These are phyloP conservation scores for Pongo abelii DNA, from an alignment of 2,113 vertebrate species.

Conservation along the genomic window DNA sequence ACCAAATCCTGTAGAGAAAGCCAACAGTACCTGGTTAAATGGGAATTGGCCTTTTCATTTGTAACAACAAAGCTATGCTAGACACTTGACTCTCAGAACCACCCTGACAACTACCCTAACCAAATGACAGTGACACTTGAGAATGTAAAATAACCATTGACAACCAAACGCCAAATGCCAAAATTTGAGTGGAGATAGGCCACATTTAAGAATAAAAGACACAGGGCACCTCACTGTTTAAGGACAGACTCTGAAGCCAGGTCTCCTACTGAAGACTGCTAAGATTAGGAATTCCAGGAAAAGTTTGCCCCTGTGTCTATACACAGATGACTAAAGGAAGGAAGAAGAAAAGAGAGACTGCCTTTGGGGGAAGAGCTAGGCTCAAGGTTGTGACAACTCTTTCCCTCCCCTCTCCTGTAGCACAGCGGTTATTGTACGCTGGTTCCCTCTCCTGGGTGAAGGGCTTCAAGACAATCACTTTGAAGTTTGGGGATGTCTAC, in stretches of 20 bases:
- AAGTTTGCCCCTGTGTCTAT: background rate
- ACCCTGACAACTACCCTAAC: background rate
- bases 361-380: background rate
- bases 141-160: background rate
- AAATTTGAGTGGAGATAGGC: background rate
- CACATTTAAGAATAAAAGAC: background rate
- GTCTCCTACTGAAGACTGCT: background rate
- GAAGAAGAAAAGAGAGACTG: background rate
- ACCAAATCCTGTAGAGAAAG: background rate
- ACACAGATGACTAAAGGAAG: background rate
- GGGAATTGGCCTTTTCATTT: background rate
- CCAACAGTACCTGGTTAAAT: background rate
- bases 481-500: background rate
- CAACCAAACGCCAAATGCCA: background rate
- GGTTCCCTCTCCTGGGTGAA: background rate
- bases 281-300: background rate
- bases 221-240: background rate
- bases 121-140: background rate
- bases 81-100: background rate
- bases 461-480: background rate
- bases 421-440: fast-evolving
- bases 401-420: background rate
- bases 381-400: fast-evolving
- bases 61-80: background rate
- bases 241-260: background rate